These are phyloP conservation scores for Megalops atlanticus DNA, from an alignment of 2,113 vertebrate genomes.

Conservation along the genomic window DNA sequence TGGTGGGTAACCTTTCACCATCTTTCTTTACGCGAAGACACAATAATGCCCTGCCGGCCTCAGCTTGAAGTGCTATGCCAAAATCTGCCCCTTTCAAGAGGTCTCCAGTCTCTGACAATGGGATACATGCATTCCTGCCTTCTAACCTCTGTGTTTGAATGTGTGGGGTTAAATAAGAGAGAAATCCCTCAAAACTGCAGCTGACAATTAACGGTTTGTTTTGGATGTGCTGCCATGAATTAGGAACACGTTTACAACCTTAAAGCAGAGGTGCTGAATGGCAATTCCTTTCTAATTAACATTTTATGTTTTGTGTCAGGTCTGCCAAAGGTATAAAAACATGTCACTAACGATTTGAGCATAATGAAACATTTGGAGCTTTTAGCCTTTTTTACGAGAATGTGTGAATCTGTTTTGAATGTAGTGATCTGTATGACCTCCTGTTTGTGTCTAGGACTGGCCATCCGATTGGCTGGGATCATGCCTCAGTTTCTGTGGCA, in stretches of 20 bases:
- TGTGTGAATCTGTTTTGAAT: too few species aligned
- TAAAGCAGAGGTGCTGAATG: background rate
- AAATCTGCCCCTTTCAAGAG: background rate
- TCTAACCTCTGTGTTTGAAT: background rate
- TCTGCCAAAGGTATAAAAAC: background rate
- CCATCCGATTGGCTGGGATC: too few species aligned
- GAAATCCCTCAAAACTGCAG: background rate
- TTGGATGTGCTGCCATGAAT: too few species aligned
- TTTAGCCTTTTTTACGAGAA: too few species aligned
- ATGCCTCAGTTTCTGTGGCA: too few species aligned
- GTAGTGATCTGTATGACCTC: too few species aligned
- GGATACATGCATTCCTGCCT: background rate
- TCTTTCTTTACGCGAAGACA: background rate
- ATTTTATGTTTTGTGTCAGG: background rate
- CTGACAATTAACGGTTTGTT: background rate
- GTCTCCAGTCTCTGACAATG: background rate
- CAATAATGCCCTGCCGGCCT: background rate
- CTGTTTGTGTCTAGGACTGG: too few species aligned
- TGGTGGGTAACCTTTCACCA: background rate
- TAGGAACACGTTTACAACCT: too few species aligned
- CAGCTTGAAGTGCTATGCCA: background rate
- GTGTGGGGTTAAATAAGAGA: background rate
- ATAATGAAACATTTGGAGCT: too few species aligned
- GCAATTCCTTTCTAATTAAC: background rate
- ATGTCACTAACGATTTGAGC: background rate